Evolutionary conservation across 2,888 invertebrate genomes (phyloP).

Genomic region (Cosmia pyralina): DNA sequence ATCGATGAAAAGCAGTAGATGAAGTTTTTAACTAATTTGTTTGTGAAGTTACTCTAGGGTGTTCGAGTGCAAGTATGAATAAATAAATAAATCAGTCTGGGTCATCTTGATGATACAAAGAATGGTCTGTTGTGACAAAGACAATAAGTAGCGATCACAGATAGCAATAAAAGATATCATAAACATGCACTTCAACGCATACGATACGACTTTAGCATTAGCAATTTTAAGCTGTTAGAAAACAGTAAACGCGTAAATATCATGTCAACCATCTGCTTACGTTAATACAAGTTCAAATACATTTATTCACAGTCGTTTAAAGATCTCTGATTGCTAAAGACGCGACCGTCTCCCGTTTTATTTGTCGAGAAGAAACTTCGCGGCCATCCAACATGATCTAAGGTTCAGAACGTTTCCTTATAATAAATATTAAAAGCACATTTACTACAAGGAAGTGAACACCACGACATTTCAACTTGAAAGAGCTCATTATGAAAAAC

Average conservation of each 20-base stretch:
- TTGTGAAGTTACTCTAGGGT: neutral
- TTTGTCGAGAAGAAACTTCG: slow-evolving; percentile 22
- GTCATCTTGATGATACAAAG: neutral
- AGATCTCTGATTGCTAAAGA: slow-evolving; percentile 49
- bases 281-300: slow-evolving; percentile 37
- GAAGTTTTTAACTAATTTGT: neutral
- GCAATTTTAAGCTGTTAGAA: slow-evolving; percentile 7
- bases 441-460: slow-evolving; percentile 45
- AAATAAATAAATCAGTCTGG: neutral
- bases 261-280: slow-evolving; percentile 33
- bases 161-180: neutral
- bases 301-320: slow-evolving; percentile 38
- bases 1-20: neutral
- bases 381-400: slow-evolving; percentile 33
- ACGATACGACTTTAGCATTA: neutral
- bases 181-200: neutral
- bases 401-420: slow-evolving; percentile 43
- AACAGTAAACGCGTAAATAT: slow-evolving; percentile 10
- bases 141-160: neutral
- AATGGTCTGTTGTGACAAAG: neutral
- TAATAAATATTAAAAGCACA: slow-evolving; percentile 50
- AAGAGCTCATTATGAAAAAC: slow-evolving; percentile 54
- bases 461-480: slow-evolving; percentile 26
- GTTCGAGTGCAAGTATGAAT: neutral
- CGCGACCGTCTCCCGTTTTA: slow-evolving; percentile 43